A percentile compares a stretch with the other conserved stretches of the same genome.
These are phyloP conservation scores for Antheraea assamensis DNA, from an alignment of 2,888 invertebrate genomes.

Conservation along the genomic window DNA sequence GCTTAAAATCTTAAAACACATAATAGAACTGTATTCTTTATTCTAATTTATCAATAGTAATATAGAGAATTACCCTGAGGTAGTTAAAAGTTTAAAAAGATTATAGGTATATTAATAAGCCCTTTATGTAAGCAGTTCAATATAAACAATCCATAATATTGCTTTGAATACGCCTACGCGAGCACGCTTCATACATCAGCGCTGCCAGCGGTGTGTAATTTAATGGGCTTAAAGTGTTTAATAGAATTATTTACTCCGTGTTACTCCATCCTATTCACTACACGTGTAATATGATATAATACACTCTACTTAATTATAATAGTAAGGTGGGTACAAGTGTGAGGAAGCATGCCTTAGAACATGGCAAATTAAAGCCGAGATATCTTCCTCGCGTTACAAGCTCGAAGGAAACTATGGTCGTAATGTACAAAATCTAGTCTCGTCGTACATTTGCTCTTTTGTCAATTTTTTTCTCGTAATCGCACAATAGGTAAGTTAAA, in stretches of 20 bases:
- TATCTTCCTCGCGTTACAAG: not conserved
- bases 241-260: constrained; percentile 40
- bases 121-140: not conserved
- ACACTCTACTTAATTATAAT: not conserved
- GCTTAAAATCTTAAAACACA: not conserved
- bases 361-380: not conserved
- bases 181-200: constrained; percentile 31
- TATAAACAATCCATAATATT: not conserved
- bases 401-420: not conserved
- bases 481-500: too few species aligned
- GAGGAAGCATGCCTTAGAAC: not conserved
- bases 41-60: not conserved
- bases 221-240: constrained; percentile 39
- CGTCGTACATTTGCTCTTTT: not conserved
- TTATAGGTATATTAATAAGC: not conserved
- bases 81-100: not conserved
- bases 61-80: not conserved
- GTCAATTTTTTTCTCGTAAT: not conserved
- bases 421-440: not conserved
- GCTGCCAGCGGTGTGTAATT: constrained; percentile 28
- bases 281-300: constrained; percentile 24
- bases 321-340: not conserved
- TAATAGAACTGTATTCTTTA: not conserved
- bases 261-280: constrained; percentile 29
- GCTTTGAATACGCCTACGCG: not conserved